Evolutionary conservation across 2,797 vertebrate species (phyloP), one percentile per base, ranked within the genome.

Genomic region (Sebastes hubbsi): DNA sequence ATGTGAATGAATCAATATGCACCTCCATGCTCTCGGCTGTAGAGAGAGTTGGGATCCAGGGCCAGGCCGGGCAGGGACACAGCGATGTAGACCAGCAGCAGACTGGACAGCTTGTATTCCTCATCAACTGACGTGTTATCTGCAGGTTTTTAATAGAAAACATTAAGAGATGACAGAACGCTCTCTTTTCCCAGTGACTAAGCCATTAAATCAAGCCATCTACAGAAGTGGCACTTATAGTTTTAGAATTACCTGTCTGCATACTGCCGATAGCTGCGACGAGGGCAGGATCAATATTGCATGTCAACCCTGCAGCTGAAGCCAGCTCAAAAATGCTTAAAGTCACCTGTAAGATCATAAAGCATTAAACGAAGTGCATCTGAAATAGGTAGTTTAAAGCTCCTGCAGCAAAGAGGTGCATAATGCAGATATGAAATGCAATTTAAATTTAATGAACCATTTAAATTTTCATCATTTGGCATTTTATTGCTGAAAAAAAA

Each of bases 61-160:
- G 97, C 96, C 72, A 99, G 89, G 12, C 88, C 83, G 0, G 98
- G 98, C 84, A 99, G 93, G 34, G 97, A 97, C 73, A 98, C 97
- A 0, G 97, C 98, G 14, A 98, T 75, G 22, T 97, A 99, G 80
- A 99, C 96, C 75, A 99, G 93, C n/a, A 99, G 96, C 87, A 99
- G 92, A 42, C 96, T 97, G 65, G 96, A 95, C 83, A 97, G 89
- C 88, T 97, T 98, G 92, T 97, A 98, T 60, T 99, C 98, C 77
- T 99, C 97, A 63, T 99, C 98, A 0, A 91, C 58, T 24, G 97
- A 97, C 0, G 90, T 91, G 88, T 93, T 95, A 9, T 98, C 98
- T 99, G 93, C 34, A 58, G 70, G 64, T 24, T 73, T 59, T 71
- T 2, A 8, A 63, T 2, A 62, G 30, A 29, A 20, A 6, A 65